A percentile compares a stretch with the other conserved stretches of the same genome.
Conservation (phyloP, 2,888 invertebrate species). For the Drosophila colorata region DNA sequence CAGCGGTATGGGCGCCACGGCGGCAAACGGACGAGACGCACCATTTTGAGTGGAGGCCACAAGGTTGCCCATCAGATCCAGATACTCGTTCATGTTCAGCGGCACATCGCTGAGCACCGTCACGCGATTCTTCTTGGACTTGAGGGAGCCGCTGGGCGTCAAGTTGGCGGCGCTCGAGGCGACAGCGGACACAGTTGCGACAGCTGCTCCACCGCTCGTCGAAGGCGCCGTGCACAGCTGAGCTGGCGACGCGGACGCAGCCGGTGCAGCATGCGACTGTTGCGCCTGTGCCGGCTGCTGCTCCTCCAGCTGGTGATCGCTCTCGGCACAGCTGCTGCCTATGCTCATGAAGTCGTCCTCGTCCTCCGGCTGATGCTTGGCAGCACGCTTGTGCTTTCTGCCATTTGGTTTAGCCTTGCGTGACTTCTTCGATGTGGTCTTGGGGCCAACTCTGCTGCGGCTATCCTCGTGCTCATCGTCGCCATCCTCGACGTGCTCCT, state of each 20-base stretch:
- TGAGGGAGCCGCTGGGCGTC: constrained; percentile 46
- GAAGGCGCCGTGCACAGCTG: constrained; percentile 56
- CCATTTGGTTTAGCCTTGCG: constrained; percentile 44
- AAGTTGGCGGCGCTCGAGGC: constrained; percentile 25
- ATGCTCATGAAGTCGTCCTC: constrained; percentile 79
- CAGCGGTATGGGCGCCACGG: constrained; percentile 75
- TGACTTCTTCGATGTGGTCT: constrained; percentile 55
- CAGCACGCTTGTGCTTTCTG: constrained; percentile 43
- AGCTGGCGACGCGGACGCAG: constrained; percentile 2
- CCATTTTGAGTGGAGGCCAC: constrained; percentile 84
- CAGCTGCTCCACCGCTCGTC: constrained; percentile 55
- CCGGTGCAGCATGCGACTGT: constrained; percentile 10
- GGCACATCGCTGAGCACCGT: constrained; percentile 85
- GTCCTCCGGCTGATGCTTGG: constrained; percentile 50
- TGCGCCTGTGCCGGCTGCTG: constrained; percentile 13
- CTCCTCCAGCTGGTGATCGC: constrained; percentile 36
- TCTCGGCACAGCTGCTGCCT: constrained; percentile 67
- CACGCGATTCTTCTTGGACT: constrained; percentile 80
- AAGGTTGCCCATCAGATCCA: constrained; percentile 84
- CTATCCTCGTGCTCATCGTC: constrained; percentile 70
- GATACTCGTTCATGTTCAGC: constrained; percentile 84
- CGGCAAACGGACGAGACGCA: constrained; percentile 70
- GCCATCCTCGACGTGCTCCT: constrained; percentile 47
- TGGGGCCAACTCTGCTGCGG: constrained; percentile 46
- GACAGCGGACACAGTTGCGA: background rate